phyloP scores from a whole-genome alignment of 92 coral and sea anemone genomes.

The Epizoanthus stellaris region DNA sequence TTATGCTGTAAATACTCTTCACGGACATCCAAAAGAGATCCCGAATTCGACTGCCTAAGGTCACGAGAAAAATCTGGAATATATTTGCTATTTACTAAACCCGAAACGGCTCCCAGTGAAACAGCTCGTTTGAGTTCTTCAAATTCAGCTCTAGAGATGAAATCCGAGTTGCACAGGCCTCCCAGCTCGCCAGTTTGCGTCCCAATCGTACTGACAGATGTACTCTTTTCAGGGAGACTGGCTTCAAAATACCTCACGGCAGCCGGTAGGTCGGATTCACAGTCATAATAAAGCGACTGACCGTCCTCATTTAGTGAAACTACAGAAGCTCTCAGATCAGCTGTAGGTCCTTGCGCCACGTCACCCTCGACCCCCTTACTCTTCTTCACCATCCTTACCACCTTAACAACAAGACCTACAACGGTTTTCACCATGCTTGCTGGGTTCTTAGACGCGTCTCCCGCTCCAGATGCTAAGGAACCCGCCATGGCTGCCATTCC shows the following conservation, averaged over 20 bases:
- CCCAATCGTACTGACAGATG: constrained; percentile 26
- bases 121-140: constrained; percentile 42
- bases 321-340: constrained; percentile 40
- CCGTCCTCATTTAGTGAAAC: constrained; percentile 39
- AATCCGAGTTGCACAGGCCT: not conserved
- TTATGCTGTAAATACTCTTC: not conserved
- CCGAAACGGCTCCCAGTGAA: constrained; percentile 2
- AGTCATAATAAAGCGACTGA: constrained; percentile 41
- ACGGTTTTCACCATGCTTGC: constrained; percentile 51
- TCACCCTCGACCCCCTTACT: constrained; percentile 35
- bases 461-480: constrained; percentile 39
- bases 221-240: not conserved
- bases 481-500: constrained; percentile 31
- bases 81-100: not conserved
- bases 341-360: constrained; percentile 7
- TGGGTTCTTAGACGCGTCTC: constrained; percentile 42
- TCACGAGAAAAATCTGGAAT: not conserved
- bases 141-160: constrained; percentile 32
- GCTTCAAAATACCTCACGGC: not conserved
- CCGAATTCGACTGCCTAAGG: not conserved
- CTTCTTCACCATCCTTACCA: constrained; percentile 60
- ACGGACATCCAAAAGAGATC: not conserved
- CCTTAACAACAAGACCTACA: constrained; percentile 56
- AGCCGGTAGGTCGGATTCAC: constrained; percentile 34
- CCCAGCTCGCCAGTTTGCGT: constrained; percentile 6